Conservation (phyloP, 2,888 invertebrate genomes). For the Phragmatobia fuliginosa region DNA sequence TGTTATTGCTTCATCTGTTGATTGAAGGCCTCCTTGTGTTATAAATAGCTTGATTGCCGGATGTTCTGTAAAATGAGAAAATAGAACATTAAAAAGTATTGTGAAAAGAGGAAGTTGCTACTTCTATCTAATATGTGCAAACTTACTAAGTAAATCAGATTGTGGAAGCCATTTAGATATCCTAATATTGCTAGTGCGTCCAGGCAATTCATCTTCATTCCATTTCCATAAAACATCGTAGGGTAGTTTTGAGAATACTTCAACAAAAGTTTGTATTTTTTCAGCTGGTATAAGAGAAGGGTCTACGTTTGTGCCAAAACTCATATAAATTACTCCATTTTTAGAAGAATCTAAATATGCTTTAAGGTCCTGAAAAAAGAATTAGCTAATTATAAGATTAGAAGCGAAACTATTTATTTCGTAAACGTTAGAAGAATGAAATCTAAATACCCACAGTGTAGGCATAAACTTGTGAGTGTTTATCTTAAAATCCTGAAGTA, state of each 20-base stretch:
- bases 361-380: constrained; percentile 67
- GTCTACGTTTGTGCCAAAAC: constrained; percentile 64
- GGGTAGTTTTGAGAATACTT: constrained; percentile 47
- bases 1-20: constrained; percentile 71
- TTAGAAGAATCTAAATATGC: constrained; percentile 64
- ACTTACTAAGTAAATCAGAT: constrained; percentile 39
- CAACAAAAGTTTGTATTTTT: constrained; percentile 41
- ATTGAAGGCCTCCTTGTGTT: constrained; percentile 76
- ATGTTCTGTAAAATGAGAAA: constrained; percentile 54
- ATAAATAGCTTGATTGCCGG: constrained; percentile 76
- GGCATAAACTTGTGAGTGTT: too few species aligned
- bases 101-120: background rate
- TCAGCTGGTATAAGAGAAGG: constrained; percentile 44
- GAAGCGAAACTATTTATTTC: too few species aligned
- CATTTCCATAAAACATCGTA: constrained; percentile 62
- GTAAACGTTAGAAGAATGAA: too few species aligned
- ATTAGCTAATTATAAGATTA: too few species aligned
- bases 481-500: too few species aligned
- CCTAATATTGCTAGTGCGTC: constrained; percentile 43
- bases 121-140: too few species aligned
- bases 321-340: constrained; percentile 66
- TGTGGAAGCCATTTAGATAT: constrained; percentile 59
- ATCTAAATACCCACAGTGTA: too few species aligned
- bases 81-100: too few species aligned
- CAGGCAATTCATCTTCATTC: constrained; percentile 49